These are phyloP conservation scores for Phenganax subtilis DNA, from an alignment of 92 coral and sea anemone species.

Conservation along the genomic window DNA sequence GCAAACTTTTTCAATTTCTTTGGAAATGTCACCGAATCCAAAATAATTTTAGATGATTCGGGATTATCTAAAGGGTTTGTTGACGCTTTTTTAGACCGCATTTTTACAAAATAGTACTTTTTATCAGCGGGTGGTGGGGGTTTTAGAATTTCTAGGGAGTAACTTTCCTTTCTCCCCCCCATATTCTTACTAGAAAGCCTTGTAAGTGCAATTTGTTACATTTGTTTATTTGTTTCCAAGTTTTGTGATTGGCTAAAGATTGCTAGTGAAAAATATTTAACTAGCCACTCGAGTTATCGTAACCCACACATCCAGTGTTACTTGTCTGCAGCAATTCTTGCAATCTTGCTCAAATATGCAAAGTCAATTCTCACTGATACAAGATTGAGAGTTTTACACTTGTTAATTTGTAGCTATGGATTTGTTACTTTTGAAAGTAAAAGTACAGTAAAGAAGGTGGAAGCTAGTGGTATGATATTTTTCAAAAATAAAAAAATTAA, in stretches of 20 bases:
- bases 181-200: no score
- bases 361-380: neutral
- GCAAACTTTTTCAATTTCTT: conserved; percentile 54
- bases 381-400: neutral
- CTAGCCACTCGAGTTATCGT: no score
- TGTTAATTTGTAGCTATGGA: conserved; percentile 43
- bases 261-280: no score
- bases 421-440: conserved; percentile 43
- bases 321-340: no score
- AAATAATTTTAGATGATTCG: conserved; percentile 56
- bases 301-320: no score
- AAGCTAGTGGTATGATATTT: conserved; percentile 55
- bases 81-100: neutral
- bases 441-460: conserved; percentile 33
- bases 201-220: no score
- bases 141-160: no score
- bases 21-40: conserved; percentile 56
- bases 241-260: no score
- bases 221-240: no score
- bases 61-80: conserved; percentile 62
- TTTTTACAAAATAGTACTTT: neutral
- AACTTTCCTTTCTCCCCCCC: no score
- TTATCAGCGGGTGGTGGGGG: no score
- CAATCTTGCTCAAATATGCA: no score
- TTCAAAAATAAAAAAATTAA: conserved; percentile 60